Percentiles rank a stretch among this genome's conserved stretches.
Evolutionary conservation across 2,113 vertebrate species (phyloP).

Genomic region (Rhadina sibilatrix): DNA sequence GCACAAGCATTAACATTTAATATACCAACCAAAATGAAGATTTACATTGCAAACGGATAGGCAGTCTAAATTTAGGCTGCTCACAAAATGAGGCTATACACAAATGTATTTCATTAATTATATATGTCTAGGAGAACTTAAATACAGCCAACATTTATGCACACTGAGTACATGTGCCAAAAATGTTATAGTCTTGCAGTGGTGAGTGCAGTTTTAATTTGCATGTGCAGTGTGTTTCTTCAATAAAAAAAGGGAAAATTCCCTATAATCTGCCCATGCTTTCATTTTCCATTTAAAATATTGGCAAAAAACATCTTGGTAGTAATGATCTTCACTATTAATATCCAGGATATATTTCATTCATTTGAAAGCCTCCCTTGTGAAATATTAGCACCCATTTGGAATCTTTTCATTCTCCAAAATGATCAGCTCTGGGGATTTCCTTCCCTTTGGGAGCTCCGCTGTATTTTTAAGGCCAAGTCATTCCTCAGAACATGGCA

Average conservation of each 20-base stretch:
- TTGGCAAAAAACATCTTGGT: constrained; percentile 36
- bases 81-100: constrained; percentile 56
- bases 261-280: constrained; percentile 4
- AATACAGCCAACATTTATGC: constrained; percentile 47
- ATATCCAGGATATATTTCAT: constrained; percentile 64
- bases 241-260: constrained; percentile 40
- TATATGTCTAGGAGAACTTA: constrained; percentile 51
- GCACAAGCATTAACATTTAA: constrained; percentile 67
- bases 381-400: constrained; percentile 45
- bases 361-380: constrained; percentile 43
- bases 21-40: constrained; percentile 56
- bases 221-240: constrained; percentile 49
- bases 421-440: constrained; percentile 14
- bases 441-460: background rate
- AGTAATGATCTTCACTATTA: constrained; percentile 55
- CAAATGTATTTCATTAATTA: constrained; percentile 66
- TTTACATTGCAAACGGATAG: constrained; percentile 59
- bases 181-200: constrained; percentile 52
- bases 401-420: constrained; percentile 18
- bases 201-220: constrained; percentile 61
- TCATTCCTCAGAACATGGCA: constrained; percentile 8
- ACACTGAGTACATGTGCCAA: constrained; percentile 46
- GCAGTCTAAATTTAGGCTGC: constrained; percentile 56
- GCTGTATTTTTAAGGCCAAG: constrained; percentile 26
- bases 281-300: constrained; percentile 26